Conservation (phyloP, 2,797 vertebrate species). For the Cirrhinus mrigala region DNA sequence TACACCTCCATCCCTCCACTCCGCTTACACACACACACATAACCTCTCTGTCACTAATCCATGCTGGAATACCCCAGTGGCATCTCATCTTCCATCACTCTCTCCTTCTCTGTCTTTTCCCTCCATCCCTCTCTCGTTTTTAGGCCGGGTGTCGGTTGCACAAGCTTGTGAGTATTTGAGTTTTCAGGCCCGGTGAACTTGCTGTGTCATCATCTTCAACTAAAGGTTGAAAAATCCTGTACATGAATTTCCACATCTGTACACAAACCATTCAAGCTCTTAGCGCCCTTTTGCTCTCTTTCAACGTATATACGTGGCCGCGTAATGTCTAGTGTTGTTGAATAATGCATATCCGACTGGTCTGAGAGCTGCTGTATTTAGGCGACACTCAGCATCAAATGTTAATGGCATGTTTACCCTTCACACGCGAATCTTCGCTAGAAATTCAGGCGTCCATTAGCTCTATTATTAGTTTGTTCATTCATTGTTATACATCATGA, state of each 20-base stretch:
- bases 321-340: slow-evolving; percentile 61
- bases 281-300: not conserved
- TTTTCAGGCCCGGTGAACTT: not conserved
- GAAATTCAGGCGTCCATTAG: not conserved
- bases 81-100: slow-evolving; percentile 79
- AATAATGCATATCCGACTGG: slow-evolving; percentile 82
- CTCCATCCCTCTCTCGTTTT: slow-evolving; percentile 48
- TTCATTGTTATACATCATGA: not conserved
- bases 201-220: slow-evolving; percentile 24
- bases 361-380: slow-evolving; percentile 74
- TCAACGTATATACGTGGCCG: slow-evolving; percentile 1
- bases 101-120: slow-evolving; percentile 38
- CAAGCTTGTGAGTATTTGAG: not conserved
- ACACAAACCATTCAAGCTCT: slow-evolving; percentile 10
- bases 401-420: slow-evolving; percentile 73
- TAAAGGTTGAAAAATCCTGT: not conserved
- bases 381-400: slow-evolving; percentile 76
- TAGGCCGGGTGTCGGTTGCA: slow-evolving; percentile 38
- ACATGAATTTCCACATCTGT: not conserved
- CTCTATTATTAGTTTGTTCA: slow-evolving; percentile 26
- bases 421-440: not conserved
- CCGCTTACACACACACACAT: slow-evolving; percentile 56
- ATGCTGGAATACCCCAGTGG: slow-evolving; percentile 80
- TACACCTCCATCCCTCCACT: slow-evolving; percentile 67
- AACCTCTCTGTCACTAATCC: slow-evolving; percentile 78